phyloP scores from a whole-genome alignment of 2,113 vertebrate species.

The Columba janthina region DNA sequence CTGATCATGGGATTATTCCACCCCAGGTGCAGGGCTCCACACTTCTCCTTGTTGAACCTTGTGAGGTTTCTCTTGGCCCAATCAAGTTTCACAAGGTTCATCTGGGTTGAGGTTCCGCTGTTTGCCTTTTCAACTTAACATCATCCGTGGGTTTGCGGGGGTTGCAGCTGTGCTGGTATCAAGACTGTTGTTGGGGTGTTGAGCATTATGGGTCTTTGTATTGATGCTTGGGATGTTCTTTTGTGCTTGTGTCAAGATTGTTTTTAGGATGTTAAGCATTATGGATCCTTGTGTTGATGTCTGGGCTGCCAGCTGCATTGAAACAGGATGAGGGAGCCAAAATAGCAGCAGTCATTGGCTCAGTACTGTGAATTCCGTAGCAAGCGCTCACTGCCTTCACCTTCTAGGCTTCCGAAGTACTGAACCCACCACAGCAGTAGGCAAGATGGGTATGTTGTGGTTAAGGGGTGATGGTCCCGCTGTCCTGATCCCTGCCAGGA shows the following conservation, averaged over 20 bases:
- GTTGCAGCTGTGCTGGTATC: background rate
- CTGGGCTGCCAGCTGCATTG: background rate
- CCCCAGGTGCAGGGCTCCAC: background rate
- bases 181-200: background rate
- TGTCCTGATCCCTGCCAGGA: background rate
- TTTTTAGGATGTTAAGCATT: too few species aligned
- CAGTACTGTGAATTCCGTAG: background rate
- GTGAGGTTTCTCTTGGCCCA: background rate
- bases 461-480: background rate
- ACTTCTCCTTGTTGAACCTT: background rate
- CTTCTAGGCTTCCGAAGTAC: background rate
- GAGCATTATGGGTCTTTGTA: background rate
- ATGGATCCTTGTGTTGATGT: too few species aligned
- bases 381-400: background rate
- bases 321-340: background rate
- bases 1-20: background rate
- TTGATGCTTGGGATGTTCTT: background rate
- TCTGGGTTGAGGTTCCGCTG: background rate
- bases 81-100: background rate
- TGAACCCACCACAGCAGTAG: background rate
- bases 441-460: too few species aligned
- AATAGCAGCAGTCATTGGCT: background rate
- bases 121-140: background rate
- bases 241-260: too few species aligned
- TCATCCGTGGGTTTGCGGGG: accelerated